Evolutionary conservation across 2,113 vertebrate species (phyloP).

Genomic region (Nycticryphes semicollaris): DNA sequence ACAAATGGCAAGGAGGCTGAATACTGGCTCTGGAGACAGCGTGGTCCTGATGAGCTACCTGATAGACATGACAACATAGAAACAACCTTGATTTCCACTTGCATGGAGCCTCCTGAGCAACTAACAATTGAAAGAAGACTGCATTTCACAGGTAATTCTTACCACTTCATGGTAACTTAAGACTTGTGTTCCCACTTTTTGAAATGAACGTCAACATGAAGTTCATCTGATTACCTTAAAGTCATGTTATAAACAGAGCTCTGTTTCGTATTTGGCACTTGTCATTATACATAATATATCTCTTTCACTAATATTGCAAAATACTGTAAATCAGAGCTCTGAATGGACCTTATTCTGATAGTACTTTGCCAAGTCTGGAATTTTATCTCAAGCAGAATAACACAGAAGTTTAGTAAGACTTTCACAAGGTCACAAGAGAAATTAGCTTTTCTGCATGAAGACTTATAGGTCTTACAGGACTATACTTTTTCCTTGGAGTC

Average conservation of each 20-base stretch:
- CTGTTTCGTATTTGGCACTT: background rate
- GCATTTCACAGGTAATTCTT: background rate
- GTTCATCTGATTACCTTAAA: background rate
- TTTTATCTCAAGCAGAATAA: background rate
- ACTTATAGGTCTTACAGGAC: background rate
- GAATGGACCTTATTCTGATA: background rate
- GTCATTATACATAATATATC: background rate
- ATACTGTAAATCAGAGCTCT: background rate
- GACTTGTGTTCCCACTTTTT: background rate
- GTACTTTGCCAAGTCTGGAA: background rate
- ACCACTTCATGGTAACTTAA: background rate
- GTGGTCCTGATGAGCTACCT: background rate
- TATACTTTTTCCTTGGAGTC: background rate
- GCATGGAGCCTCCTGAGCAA: background rate
- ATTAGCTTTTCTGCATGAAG: background rate
- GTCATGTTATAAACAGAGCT: background rate
- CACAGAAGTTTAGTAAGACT: background rate
- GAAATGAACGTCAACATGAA: background rate
- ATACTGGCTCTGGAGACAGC: background rate
- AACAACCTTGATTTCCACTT: background rate
- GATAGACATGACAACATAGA: background rate
- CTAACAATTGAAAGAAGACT: background rate
- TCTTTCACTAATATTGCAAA: background rate
- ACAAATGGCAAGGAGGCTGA: background rate
- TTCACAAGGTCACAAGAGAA: background rate